These are phyloP conservation scores for Drosophila paulistorum DNA, from an alignment of 1,140 invertebrate species.

Conservation along the genomic window DNA sequence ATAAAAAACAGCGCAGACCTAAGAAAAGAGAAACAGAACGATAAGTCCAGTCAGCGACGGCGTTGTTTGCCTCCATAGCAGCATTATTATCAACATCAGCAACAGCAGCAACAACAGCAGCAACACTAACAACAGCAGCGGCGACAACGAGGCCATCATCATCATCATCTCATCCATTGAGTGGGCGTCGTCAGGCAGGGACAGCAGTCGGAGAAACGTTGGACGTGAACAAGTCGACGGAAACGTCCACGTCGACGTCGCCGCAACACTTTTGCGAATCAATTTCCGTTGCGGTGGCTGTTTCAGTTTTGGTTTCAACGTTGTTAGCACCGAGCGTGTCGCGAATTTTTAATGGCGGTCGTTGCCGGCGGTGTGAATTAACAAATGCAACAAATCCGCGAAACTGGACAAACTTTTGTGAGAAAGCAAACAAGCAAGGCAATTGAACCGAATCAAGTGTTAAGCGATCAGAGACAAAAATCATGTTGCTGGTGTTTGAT, in stretches of 20 bases:
- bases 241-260: constrained; percentile 43
- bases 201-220: constrained; percentile 47
- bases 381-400: constrained; percentile 2
- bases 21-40: constrained; percentile 29
- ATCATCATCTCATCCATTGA: constrained; percentile 30
- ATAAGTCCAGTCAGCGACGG: constrained; percentile 43
- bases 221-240: constrained; percentile 30
- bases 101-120: constrained; percentile 14
- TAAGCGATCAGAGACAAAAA: constrained; percentile 25
- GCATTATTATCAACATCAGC: constrained; percentile 32
- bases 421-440: constrained; percentile 16
- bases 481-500: constrained; percentile 50
- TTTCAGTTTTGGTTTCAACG: constrained; percentile 80
- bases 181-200: constrained; percentile 72
- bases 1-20: constrained; percentile 16
- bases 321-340: constrained; percentile 73
- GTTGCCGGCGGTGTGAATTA: constrained; percentile 49
- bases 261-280: constrained; percentile 72
- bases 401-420: constrained; percentile 1
- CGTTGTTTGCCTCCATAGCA: constrained; percentile 35
- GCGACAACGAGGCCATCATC: constrained; percentile 48
- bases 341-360: constrained; percentile 74
- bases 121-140: constrained; percentile 17
- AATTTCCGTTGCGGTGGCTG: constrained; percentile 80
- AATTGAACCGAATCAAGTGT: constrained; percentile 16